Base-by-base conservation (phyloP, 2,113 vertebrate genomes). In the Albula goreensis region DNA sequence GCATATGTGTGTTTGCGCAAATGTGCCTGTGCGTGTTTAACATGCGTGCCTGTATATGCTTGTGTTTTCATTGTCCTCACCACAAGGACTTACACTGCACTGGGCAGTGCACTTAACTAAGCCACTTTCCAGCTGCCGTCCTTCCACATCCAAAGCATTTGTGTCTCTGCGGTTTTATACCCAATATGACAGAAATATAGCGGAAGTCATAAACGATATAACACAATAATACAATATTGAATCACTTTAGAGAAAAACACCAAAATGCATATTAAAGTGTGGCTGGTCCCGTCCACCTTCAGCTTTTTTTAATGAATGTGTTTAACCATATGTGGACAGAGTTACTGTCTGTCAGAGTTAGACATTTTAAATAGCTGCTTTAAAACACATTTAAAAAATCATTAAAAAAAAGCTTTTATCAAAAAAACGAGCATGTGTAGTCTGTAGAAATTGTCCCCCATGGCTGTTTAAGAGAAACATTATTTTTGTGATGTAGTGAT, bases 301-400 rank as follows among this genome's bases (percentile, higher is more conserved):
- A 25, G 70, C 50, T 86, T 7, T 52, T 41, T 19, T 78, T 17
- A 84, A 57, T 41, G 78, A 52, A 82, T 79, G 83, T 15, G 60
- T 70, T 82, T 78, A 70, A 53, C 82, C 83, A 85, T 85, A 60
- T 80, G 78, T 60, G 77, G 57, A 86, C 79, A 83, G 66, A 90
- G 41, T 85, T 70, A 85, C 25, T 52, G 70, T 56, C 85, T 88
- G 88, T 78, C 84, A 87, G 52, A 74, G 85, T n/a, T 31, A 89
- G 89, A 78, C 86, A 86, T 82, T 90, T 91, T 90, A 90, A 91
- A 90, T 88, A 83, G 82, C 78, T 83, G 57, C 87, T 80, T 85
- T 92, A 89, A 90, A 91, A 91, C 56, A 84, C 88, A 88, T 86
- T 87, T 51, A 70, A 63, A n/a, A 74, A 19, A 91, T 78, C 83